Evolutionary conservation across 2,113 vertebrate genomes (phyloP).

Genomic region (Rattus norvegicus): DNA sequence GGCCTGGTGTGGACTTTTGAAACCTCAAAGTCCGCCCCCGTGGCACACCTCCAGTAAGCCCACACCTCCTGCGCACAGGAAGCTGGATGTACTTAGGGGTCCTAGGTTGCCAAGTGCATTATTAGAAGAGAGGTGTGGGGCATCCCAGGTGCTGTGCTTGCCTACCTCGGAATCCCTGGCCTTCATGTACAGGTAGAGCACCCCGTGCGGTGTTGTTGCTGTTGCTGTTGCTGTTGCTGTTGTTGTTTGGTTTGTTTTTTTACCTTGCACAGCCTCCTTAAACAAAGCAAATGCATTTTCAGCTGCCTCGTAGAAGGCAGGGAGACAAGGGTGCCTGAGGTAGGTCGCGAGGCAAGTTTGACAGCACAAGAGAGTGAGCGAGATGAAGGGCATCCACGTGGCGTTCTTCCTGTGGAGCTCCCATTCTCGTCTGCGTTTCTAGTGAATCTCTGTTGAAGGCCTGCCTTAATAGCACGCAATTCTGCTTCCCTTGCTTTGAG

Average conservation of each 20-base stretch:
- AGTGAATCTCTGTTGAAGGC: conserved; percentile 7
- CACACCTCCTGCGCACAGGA: not conserved
- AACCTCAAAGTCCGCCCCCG: not conserved
- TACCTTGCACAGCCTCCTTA: not conserved
- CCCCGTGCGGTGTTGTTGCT: not conserved
- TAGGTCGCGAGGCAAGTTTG: not conserved
- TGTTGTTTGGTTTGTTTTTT: too few species aligned
- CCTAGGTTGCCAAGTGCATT: not conserved
- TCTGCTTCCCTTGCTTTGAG: conserved; percentile 8
- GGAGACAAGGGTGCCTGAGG: not conserved
- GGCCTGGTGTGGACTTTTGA: not conserved
- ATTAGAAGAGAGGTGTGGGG: not conserved
- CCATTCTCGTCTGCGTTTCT: not conserved
- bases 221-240: not conserved
- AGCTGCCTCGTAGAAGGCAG: not conserved
- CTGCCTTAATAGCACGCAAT: not conserved
- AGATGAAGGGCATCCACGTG: not conserved
- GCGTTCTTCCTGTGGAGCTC: not conserved
- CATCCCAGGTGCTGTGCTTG: too few species aligned
- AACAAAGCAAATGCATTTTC: not conserved
- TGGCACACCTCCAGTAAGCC: not conserved
- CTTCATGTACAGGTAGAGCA: not conserved
- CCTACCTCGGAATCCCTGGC: not conserved
- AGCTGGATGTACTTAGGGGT: not conserved
- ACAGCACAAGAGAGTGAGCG: not conserved